Evolutionary conservation across 2,113 vertebrate genomes (phyloP), one percentile per base, ranked within the genome.

Genomic region (Grantiella picta): DNA sequence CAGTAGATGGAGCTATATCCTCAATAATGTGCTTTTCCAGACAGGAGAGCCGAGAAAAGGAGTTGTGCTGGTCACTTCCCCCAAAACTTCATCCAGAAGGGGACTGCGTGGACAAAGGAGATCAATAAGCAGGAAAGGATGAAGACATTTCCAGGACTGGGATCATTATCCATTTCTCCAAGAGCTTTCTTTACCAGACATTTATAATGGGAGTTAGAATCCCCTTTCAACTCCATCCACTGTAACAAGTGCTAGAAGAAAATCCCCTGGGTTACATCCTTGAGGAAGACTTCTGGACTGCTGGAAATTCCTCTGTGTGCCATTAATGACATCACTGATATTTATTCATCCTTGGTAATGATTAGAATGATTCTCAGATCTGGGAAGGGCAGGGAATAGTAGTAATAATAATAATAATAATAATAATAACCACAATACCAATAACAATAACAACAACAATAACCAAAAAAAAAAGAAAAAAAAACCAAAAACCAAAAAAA

Each of bases 1-100:
- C 96, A 89, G 82, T 40, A 97, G 96, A 92, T 97, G 96, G 96
- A 81, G 95, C 96, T 65, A 53, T 44, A 89, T 7, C 59, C 91
- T 83, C 79, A 94, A 4, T 28, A 93, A 96, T 93, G n/a, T n/a
- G 21, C 21, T 14, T 70, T 83, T 59, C 45, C 56, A 40, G 8
- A 0, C 25, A 13, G 7, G 19, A 0, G 3, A 28, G 11, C 5
- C 4, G 35, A 47, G 18, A n/a, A n/a, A 38, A 45, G 13, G 12
- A 5, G 11, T 33, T 33, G 12, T 5, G 14, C 8, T 52, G 27
- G 7, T 66, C 20, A 1, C 8, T 61, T 81, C n/a, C 25, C 36
- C 50, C 10, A 2, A 7, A 71, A 10, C n/a, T 35, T 83, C 28
- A n/a, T 49, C 79, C 44, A 40, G 63, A 57, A 61, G 20, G 1